These are phyloP conservation scores for Girardinus metallicus DNA, from an alignment of 2,797 vertebrate species.

Conservation along the genomic window DNA sequence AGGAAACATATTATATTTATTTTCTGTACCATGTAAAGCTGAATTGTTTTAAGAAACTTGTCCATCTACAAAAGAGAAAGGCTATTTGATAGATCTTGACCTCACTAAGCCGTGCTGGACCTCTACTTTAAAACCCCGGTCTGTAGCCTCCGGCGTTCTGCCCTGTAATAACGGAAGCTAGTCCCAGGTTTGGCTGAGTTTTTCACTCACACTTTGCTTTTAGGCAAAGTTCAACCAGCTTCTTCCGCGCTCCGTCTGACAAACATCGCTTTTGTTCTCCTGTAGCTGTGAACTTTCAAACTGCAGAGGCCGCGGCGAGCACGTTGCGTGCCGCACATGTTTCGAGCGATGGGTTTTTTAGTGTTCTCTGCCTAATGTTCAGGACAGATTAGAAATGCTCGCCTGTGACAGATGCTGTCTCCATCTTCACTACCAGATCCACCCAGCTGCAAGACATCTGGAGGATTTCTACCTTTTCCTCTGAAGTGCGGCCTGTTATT, in stretches of 20 bases:
- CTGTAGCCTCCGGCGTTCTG: slow-evolving; percentile 84
- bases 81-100: slow-evolving; percentile 68
- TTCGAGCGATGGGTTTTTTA: slow-evolving; percentile 65
- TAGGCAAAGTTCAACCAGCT: slow-evolving; percentile 22
- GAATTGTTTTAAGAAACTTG: slow-evolving; percentile 23
- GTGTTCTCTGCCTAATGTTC: slow-evolving; percentile 85
- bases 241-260: slow-evolving; percentile 21
- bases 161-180: slow-evolving; percentile 88
- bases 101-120: slow-evolving; percentile 69
- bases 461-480: slow-evolving; percentile 73
- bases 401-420: slow-evolving; percentile 81
- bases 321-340: slow-evolving; percentile 62
- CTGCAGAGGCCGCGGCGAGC: slow-evolving; percentile 40
- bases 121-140: slow-evolving; percentile 75
- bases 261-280: slow-evolving; percentile 25
- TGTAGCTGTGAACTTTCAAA: slow-evolving; percentile 40
- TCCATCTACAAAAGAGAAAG: slow-evolving; percentile 24
- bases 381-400: slow-evolving; percentile 85
- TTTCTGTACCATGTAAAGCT: not conserved
- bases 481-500: slow-evolving; percentile 81
- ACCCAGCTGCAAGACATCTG: slow-evolving; percentile 91
- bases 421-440: slow-evolving; percentile 84
- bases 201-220: slow-evolving; percentile 14
- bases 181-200: slow-evolving; percentile 78
- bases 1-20: not conserved